phyloP scores from a whole-genome alignment of 2,888 invertebrate species.

The Syritta pipiens region DNA sequence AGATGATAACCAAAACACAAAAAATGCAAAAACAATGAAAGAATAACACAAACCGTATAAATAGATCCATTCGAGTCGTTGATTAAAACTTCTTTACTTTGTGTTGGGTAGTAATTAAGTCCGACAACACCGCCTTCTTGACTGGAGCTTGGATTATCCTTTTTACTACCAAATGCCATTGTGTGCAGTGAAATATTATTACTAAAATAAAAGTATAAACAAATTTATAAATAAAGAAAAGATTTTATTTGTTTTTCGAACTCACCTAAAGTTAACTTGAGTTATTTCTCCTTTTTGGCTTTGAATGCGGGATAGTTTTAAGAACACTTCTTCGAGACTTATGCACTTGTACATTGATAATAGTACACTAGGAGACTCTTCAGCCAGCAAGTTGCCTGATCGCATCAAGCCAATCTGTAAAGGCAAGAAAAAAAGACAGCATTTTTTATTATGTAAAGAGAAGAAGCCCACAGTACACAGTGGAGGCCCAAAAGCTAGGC shows the following conservation, averaged over 20 bases:
- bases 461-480: too few species aligned
- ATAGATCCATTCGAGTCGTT: conserved; percentile 85
- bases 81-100: conserved; percentile 92
- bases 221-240: background rate
- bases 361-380: conserved; percentile 92
- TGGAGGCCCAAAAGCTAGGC: too few species aligned
- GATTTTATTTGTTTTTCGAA: background rate
- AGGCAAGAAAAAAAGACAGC: conserved; percentile 70
- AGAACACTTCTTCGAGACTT: conserved; percentile 94
- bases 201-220: conserved; percentile 77
- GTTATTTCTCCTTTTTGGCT: conserved; percentile 82
- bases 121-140: conserved; percentile 93
- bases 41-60: conserved; percentile 76
- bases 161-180: conserved; percentile 89
- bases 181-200: conserved; percentile 90
- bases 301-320: conserved; percentile 91
- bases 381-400: conserved; percentile 92
- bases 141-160: conserved; percentile 90
- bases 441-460: too few species aligned
- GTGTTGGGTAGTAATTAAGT: conserved; percentile 87
- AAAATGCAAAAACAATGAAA: background rate
- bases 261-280: conserved; percentile 79
- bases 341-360: conserved; percentile 91
- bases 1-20: too few species aligned
- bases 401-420: conserved; percentile 95